These are phyloP conservation scores for Notodonta ziczac DNA, from an alignment of 2,888 invertebrate genomes.

Conservation along the genomic window DNA sequence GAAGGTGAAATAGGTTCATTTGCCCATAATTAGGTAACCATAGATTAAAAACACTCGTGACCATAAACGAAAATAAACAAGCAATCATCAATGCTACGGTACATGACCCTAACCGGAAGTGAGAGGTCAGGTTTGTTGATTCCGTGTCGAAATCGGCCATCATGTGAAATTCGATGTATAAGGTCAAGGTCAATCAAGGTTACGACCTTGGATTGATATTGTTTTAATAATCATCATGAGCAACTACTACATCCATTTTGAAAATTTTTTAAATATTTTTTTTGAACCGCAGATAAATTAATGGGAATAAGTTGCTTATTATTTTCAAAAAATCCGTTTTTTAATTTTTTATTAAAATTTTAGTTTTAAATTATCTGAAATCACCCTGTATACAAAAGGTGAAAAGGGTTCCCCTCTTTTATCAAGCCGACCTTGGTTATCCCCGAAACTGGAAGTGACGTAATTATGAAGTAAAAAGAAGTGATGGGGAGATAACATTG, in stretches of 20 bases:
- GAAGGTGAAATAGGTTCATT: too few relatives aligned
- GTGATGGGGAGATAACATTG: neutral
- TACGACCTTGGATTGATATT: slow-evolving; percentile 4
- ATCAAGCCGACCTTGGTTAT: neutral
- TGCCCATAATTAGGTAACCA: neutral
- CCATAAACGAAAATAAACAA: slow-evolving; percentile 12
- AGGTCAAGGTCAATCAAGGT: slow-evolving; percentile 23
- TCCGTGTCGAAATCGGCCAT: slow-evolving; percentile 21
- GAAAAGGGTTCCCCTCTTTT: neutral
- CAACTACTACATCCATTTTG: too few relatives aligned
- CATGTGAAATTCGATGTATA: slow-evolving; percentile 10
- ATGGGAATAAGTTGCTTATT: too few relatives aligned
- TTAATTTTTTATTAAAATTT: too few relatives aligned
- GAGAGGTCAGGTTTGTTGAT: slow-evolving; percentile 23
- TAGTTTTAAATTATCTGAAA: too few relatives aligned
- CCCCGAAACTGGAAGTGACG: neutral
- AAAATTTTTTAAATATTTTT: too few relatives aligned
- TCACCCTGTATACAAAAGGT: too few relatives aligned
- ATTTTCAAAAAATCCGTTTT: too few relatives aligned
- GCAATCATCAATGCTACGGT: slow-evolving; percentile 13
- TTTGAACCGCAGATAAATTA: too few relatives aligned
- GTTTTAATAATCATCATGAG: neutral
- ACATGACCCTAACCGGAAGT: slow-evolving; percentile 25
- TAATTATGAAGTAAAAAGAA: neutral
- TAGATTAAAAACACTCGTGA: neutral